Evolutionary conservation across 2,113 vertebrate genomes (phyloP), one percentile per base, ranked within the genome.

Genomic region (Lota lota): DNA sequence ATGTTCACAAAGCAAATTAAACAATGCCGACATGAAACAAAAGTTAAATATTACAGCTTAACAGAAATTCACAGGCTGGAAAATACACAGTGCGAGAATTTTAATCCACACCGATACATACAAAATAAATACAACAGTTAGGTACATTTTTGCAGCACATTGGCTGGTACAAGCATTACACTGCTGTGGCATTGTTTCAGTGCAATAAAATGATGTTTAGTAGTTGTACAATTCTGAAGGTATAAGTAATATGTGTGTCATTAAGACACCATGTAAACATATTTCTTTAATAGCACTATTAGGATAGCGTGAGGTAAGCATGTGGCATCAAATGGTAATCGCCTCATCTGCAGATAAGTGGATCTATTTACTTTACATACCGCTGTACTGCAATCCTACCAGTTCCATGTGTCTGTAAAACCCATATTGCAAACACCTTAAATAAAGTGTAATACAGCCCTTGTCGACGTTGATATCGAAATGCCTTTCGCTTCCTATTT

Each of bases 1-100:
- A 72, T 79, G 76, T 71, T 73, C 69, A 74, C 75, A 69, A 81
- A 75, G 71, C 62, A 40, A 58, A 79, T 75, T 75, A 76, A 81
- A 76, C 51, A 67, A 61, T 16, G 67, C 53, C 60, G 64, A 56
- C 15, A 47, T 56, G 53, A 20, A 33, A 73, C 69, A 80, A 53
- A 59, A 64, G 53, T 73, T 79, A 85, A 85, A 85, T 84, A 84
- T 75, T 72, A 79, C 75, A 78, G 56, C 63, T 75, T 61, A 66
- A 83, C 58, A 73, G 60, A 80, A 76, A 78, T 83, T 85, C 85
- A 85, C 81, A 86, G 82, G 70, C 61, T 78, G 64, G 67, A 75
- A 81, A 81, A 50, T 56, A 40, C 77, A 74, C 22, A 5, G 59
- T 56, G 28, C 28, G 33, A 59, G 40, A 77, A 73, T 72, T 53